Conservation (phyloP, 2,888 invertebrate species). For the Pachymerium ferrugineum region DNA sequence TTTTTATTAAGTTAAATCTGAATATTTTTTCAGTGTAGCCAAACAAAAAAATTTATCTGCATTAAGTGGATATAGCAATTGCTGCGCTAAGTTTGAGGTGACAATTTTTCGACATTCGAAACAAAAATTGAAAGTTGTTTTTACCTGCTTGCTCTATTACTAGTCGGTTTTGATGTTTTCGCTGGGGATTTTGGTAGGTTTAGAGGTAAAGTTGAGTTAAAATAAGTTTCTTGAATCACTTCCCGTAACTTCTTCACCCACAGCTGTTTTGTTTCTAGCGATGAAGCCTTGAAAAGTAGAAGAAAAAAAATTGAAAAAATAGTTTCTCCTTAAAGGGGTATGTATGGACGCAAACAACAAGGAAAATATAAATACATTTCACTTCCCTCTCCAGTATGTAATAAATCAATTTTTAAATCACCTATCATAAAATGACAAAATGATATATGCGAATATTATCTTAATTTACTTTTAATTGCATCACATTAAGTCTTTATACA, state of each 20-base stretch:
- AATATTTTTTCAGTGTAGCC: too few relatives aligned
- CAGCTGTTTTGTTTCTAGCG: slow-evolving; percentile 84
- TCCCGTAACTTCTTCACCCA: slow-evolving; percentile 95
- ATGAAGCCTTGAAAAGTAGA: slow-evolving; percentile 61
- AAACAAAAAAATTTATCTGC: too few relatives aligned
- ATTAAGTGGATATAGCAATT: too few relatives aligned
- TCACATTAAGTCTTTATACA: too few relatives aligned
- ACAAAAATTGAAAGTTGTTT: not conserved
- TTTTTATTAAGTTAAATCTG: too few relatives aligned
- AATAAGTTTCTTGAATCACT: slow-evolving; percentile 92
- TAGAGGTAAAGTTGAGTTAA: slow-evolving; percentile 72
- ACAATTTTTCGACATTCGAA: too few relatives aligned
- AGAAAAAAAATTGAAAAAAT: not conserved
- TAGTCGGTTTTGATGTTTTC: slow-evolving; percentile 76
- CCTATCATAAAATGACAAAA: slow-evolving; percentile 26
- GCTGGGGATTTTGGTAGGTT: slow-evolving; percentile 49
- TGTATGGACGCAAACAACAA: too few relatives aligned
- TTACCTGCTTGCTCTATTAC: slow-evolving; percentile 73
- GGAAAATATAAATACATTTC: too few relatives aligned
- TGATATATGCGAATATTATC: too few relatives aligned
- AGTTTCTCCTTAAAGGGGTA: too few relatives aligned
- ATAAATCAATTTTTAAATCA: slow-evolving; percentile 32
- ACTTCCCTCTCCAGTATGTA: not conserved
- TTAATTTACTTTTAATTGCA: too few relatives aligned
- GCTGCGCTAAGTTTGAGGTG: too few relatives aligned